phyloP scores from a whole-genome alignment of 2,888 invertebrate species.

The Formica aserva region DNA sequence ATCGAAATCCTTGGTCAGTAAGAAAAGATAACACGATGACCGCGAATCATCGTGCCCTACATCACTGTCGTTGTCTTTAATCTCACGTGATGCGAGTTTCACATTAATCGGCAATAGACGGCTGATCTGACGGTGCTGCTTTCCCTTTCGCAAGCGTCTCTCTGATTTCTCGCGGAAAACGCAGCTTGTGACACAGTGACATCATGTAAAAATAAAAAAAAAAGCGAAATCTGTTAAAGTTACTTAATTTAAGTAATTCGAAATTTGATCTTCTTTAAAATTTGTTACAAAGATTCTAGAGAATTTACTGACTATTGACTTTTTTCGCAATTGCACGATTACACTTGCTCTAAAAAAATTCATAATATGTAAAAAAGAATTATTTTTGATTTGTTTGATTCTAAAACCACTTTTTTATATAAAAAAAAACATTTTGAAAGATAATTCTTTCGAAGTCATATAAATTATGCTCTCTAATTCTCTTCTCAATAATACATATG shows the following conservation, averaged over 20 bases:
- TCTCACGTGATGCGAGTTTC: slow-evolving; percentile 29
- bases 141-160: slow-evolving; percentile 47
- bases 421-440: neutral
- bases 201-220: neutral
- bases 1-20: slow-evolving; percentile 38
- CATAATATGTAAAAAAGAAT: neutral
- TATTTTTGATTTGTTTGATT: neutral
- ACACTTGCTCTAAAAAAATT: neutral
- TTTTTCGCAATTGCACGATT: neutral
- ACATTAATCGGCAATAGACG: slow-evolving; percentile 30
- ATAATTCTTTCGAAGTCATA: neutral
- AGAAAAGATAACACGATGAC: slow-evolving; percentile 23
- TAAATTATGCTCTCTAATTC: neutral
- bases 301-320: neutral
- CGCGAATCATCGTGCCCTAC: neutral
- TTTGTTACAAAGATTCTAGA: neutral
- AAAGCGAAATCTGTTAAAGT: neutral
- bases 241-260: neutral
- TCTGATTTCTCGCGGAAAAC: slow-evolving; percentile 23
- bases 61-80: neutral
- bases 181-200: neutral
- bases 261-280: neutral
- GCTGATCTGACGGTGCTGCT: slow-evolving; percentile 13
- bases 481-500: neutral
- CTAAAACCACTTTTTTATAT: neutral